Conservation (phyloP, 2,888 invertebrate species). For the Sinodicranocentrus sp. region DNA sequence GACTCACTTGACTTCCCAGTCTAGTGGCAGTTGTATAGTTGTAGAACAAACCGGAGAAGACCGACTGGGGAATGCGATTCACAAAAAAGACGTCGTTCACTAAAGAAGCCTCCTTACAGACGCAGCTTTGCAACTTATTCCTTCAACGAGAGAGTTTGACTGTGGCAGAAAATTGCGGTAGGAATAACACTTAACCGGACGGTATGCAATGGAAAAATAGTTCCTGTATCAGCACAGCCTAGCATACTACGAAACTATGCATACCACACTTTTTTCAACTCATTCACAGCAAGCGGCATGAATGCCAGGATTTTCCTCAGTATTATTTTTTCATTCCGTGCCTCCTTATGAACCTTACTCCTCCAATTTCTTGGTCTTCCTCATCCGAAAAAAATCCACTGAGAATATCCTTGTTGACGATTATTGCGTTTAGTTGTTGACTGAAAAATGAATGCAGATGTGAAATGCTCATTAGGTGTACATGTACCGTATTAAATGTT, state of each 20-base stretch:
- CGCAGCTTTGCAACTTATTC: too few species aligned
- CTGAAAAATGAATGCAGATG: slow-evolving; percentile 52
- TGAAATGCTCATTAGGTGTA: slow-evolving; percentile 67
- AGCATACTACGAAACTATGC: neutral
- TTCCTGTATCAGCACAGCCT: neutral
- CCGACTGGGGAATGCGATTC: slow-evolving; percentile 64
- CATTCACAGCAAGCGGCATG: slow-evolving; percentile 30
- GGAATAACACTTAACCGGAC: slow-evolving; percentile 8
- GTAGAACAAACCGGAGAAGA: slow-evolving; percentile 58
- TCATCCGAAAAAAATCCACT: too few species aligned
- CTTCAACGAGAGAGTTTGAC: too few species aligned
- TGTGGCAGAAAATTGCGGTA: neutral
- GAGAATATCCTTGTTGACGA: neutral
- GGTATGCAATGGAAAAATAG: slow-evolving; percentile 7
- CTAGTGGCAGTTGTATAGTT: slow-evolving; percentile 27
- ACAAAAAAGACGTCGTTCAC: too few species aligned
- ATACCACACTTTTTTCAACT: slow-evolving; percentile 1
- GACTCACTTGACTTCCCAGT: slow-evolving; percentile 46
- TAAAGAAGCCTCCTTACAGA: too few species aligned
- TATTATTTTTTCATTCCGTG: too few species aligned
- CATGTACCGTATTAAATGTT: slow-evolving; percentile 67
- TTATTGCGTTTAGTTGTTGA: neutral
- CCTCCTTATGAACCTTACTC: too few species aligned
- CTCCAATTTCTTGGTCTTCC: too few species aligned
- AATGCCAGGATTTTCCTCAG: slow-evolving; percentile 39